Percentiles rank a stretch among this genome's conserved stretches.
phyloP scores from a whole-genome alignment of 2,797 vertebrate species.

The Danio aesculapii region DNA sequence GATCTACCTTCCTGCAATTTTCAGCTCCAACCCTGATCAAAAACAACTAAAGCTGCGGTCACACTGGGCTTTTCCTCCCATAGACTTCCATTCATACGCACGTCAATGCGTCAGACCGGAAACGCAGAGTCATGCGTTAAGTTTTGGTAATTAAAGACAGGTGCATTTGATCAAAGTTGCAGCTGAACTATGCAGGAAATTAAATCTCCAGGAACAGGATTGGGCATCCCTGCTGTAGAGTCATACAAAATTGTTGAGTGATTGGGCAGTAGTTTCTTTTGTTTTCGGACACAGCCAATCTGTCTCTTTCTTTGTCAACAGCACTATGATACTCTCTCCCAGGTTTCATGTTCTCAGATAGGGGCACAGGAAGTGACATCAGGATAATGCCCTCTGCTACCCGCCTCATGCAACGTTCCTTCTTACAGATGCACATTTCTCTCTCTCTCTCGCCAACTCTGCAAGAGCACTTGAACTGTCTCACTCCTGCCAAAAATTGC shows the following conservation, averaged over 20 bases:
- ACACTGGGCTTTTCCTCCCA: too few relatives aligned
- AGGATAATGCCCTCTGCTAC: conserved; percentile 22
- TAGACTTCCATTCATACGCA: too few relatives aligned
- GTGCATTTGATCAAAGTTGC: too few relatives aligned
- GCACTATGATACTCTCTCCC: conserved; percentile 57
- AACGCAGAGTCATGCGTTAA: too few relatives aligned
- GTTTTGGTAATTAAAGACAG: too few relatives aligned
- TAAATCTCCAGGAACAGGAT: too few relatives aligned
- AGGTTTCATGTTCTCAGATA: conserved; percentile 60
- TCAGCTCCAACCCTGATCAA: too few relatives aligned
- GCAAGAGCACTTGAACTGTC: conserved; percentile 58
- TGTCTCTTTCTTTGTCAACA: conserved; percentile 54
- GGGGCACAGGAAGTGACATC: conserved; percentile 45
- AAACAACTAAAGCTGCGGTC: too few relatives aligned
- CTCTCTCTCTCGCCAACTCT: conserved; percentile 56
- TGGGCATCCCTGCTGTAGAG: too few relatives aligned
- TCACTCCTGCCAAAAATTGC: conserved; percentile 67
- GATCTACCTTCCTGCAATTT: too few relatives aligned
- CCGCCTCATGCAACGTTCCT: conserved; percentile 49
- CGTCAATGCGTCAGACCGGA: too few relatives aligned
- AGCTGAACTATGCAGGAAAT: too few relatives aligned
- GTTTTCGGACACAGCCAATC: conserved; percentile 39
- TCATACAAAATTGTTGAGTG: neutral
- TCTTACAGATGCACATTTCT: conserved; percentile 55
- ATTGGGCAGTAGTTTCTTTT: neutral